Base-by-base conservation (phyloP, 2,888 invertebrate genomes). In the Salticus scenicus region DNA sequence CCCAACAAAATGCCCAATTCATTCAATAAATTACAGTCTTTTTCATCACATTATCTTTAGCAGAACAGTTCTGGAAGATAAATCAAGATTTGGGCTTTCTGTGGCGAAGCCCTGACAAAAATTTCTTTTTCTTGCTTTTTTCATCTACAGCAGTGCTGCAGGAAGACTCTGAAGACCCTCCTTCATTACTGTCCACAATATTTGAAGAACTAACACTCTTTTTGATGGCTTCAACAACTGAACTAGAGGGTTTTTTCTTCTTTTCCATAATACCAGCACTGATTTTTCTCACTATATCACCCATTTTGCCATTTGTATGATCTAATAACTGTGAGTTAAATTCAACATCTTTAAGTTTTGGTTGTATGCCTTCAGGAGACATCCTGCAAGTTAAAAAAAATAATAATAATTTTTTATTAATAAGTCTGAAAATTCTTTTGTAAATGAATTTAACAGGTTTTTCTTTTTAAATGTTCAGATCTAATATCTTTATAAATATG, bases 181-280 rank as follows among this genome's bases (percentile, higher is more conserved):
- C 66, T 24, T 78, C 70, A 17, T n/a, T 20, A 10, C 31, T 41
- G 20, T 77, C 83, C 7, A 73, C 41, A 14, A 84, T 84, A 10
- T 77, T 84, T 30, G 83, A 84, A 28, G 83, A 84, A 64, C 73
- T 73, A 14, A 73, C 66, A 37, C 83, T 84, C 31, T 84, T 84
- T 30, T 73, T 71, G 10, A 84, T 71, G 4, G 77, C 77, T 27
- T 84, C 77, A 12, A 83, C 69, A 8, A 71, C 28, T 14, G 69
- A n/a, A 37, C 76, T 83, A 0, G 64, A 70, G 4, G 77, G 73
- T 24, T 73, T 72, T n/a, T 75, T 77, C 31, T 77, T 77, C 31
- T 78, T 78, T 2, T 72, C 66, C 28, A 82, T 24, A 33, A 84
- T 66, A 7, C 83, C 71, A 7, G 83, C 77, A 20, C 83, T 84